These are phyloP conservation scores for Conopomorpha cramerella DNA, from an alignment of 1,140 invertebrate species.

Conservation along the genomic window DNA sequence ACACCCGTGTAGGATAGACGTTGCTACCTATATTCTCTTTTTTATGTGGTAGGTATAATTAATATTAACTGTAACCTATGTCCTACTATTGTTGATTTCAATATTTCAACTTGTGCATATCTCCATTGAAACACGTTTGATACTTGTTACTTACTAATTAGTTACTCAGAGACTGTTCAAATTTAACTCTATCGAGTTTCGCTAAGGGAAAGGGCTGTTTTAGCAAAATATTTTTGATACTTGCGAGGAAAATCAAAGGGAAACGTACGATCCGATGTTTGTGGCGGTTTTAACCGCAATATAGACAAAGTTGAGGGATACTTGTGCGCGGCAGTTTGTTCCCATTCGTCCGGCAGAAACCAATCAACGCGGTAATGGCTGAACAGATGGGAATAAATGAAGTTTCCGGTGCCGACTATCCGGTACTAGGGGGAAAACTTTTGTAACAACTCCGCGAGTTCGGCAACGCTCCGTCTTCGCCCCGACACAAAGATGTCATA, in stretches of 20 bases:
- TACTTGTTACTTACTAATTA: conserved; percentile 58
- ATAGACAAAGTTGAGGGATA: no score
- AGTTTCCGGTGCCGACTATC: no score
- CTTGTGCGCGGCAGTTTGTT: no score
- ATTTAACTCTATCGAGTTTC: conserved; percentile 54
- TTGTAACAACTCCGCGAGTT: no score
- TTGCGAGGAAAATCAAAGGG: conserved; percentile 52
- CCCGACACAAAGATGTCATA: no score
- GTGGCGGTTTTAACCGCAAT: neutral
- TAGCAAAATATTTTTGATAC: conserved; percentile 61
- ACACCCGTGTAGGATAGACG: conserved; percentile 35
- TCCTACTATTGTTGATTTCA: conserved; percentile 43
- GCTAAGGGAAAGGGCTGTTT: conserved; percentile 58
- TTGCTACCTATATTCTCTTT: conserved; percentile 37
- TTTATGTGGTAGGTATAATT: no score
- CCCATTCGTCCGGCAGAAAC: no score
- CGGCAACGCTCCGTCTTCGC: no score
- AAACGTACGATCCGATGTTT: conserved; percentile 31
- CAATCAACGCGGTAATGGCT: no score
- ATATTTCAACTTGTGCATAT: conserved; percentile 54
- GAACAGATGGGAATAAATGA: no score
- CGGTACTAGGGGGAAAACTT: no score
- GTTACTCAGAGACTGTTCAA: conserved; percentile 59
- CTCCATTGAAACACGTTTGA: conserved; percentile 41
- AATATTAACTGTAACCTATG: no score